Base-by-base conservation (phyloP, 2,888 invertebrate genomes). In the Polia nebulosa region DNA sequence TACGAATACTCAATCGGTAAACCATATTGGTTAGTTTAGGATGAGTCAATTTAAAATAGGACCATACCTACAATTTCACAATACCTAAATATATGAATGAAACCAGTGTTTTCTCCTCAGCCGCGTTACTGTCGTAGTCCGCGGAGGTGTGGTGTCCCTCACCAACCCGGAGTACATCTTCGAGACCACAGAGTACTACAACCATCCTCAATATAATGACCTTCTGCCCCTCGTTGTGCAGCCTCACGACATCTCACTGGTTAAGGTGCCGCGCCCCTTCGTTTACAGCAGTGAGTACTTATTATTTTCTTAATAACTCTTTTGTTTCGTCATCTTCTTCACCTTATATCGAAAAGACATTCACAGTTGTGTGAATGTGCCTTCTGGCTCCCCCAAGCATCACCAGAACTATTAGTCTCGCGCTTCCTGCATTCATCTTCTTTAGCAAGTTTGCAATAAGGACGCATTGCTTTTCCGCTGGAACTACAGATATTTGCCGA, bases 211-310 rank as follows among this genome's bases (percentile, higher is more conserved):
- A 0, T 95, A 87, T 83, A 80, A 92, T 72, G 80, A 87, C 49
- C 1, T 69, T 7, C 15, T 22, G 25, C 29, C 49, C 36, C 0
- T 88, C 90, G 36, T 88, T 0, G 94, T 94, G 45, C 95, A 95
- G 72, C 88, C 91, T 0, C 89, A 95, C 61, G 95, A 95, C 58
- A 91, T 95, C 70, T 72, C 91, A 11, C 73, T 94, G 4, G 59
- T 93, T 6, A 88, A 87, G 61, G 80, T 94, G 63, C 77, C 67
- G 0, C 49, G 44, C 0, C 87, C 89, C 0, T 82, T 92, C 22
- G 75, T 78, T 0, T 94, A 89, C 59, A 85, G 78, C 49, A 72
- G 94, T 94, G 68, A 87, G 91, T 81, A 55, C 6, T 34, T 57
- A 17, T 41, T 15, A 1, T 52, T 41, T 36, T 15, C n/a, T 17